A percentile compares a stretch with the other conserved stretches of the same genome.
phyloP scores from a whole-genome alignment of 2,888 invertebrate genomes.

The Aelia acuminata region DNA sequence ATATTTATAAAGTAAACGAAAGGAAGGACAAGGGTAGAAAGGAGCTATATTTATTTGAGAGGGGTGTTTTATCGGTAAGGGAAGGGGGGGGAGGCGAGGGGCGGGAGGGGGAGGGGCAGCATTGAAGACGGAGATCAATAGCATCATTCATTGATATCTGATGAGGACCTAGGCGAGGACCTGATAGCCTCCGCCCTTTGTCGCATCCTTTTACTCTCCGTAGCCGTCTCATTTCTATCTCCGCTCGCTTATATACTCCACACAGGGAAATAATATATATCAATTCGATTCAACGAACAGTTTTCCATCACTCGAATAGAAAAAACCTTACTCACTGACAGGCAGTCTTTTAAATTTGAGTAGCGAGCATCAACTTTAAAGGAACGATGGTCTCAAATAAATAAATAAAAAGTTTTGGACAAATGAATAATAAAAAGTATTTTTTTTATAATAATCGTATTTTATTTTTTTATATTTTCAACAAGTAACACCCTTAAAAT shows the following conservation, averaged over 20 bases:
- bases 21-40: background rate
- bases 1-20: background rate
- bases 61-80: constrained; percentile 1
- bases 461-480: too few species aligned
- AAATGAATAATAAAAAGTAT: too few species aligned
- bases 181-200: constrained; percentile 20
- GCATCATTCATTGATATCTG: constrained; percentile 48
- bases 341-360: background rate
- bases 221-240: constrained; percentile 2
- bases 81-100: background rate
- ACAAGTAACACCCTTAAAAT: too few species aligned
- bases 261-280: background rate
- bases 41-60: constrained; percentile 29
- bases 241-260: background rate
- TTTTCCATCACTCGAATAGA: background rate
- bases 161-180: constrained; percentile 9
- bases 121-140: constrained; percentile 46
- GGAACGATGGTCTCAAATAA: too few species aligned
- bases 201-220: background rate
- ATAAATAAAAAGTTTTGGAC: too few species aligned
- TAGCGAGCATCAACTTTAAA: background rate
- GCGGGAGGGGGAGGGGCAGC: background rate
- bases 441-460: too few species aligned
- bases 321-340: background rate
- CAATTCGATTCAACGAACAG: background rate